Conservation (phyloP, 2,113 vertebrate genomes). For the Sinosuthora webbiana region DNA sequence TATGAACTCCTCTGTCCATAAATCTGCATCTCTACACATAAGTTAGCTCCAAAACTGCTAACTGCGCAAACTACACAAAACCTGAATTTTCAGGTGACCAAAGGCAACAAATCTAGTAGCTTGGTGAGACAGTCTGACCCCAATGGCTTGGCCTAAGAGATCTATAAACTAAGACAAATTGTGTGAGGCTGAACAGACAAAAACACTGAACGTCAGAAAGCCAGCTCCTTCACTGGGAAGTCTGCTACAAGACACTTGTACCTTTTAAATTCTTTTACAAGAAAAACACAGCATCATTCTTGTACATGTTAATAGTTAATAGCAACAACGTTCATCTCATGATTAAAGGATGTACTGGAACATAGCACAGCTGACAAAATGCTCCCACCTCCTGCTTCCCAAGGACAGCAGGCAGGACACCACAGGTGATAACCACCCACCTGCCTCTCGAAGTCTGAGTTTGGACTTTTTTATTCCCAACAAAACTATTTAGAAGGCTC, state of each 20-base stretch:
- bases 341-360: not conserved
- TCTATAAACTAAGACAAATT: not conserved
- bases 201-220: not conserved
- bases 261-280: not conserved
- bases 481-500: not conserved
- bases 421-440: not conserved
- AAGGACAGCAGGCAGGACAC: not conserved
- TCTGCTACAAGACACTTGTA: not conserved
- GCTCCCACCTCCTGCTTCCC: not conserved
- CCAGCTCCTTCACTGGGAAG: not conserved
- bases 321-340: not conserved
- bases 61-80: not conserved
- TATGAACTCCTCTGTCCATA: not conserved
- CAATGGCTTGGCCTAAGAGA: not conserved
- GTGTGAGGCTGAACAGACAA: not conserved
- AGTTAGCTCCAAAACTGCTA: not conserved
- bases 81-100: not conserved
- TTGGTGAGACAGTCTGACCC: not conserved
- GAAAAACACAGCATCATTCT: not conserved
- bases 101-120: not conserved
- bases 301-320: not conserved
- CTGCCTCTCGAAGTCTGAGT: not conserved
- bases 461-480: not conserved
- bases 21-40: not conserved
- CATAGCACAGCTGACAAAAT: not conserved